Conservation (phyloP, 1,140 invertebrate species). For the Diabrotica virgifera region DNA sequence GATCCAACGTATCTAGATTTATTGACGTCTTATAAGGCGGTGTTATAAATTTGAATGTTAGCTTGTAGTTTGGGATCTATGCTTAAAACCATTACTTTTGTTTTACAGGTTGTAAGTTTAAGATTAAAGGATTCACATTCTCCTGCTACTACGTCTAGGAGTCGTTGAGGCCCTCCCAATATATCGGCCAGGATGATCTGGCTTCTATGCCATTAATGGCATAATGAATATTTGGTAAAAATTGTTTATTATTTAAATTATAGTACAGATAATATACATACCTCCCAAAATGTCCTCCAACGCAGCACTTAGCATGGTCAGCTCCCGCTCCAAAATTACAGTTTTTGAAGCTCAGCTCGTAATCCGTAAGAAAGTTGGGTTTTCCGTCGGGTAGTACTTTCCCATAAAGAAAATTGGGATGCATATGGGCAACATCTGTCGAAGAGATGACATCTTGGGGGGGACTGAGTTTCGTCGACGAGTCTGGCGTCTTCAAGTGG, state of each 20-base stretch:
- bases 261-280: slow-evolving; percentile 5
- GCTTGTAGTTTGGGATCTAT: no score
- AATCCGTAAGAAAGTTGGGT: slow-evolving; percentile 42
- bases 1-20: no score
- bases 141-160: no score
- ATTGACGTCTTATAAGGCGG: no score
- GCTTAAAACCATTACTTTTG: no score
- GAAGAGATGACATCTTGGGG: neutral
- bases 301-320: slow-evolving; percentile 41
- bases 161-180: no score
- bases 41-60: no score
- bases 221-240: no score
- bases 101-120: no score
- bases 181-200: no score
- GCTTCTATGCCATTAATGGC: no score
- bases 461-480: slow-evolving; percentile 3
- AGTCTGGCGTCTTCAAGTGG: slow-evolving; percentile 19
- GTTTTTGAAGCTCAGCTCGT: slow-evolving; percentile 41
- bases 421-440: slow-evolving; percentile 32
- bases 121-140: no score
- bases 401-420: slow-evolving; percentile 40
- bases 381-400: slow-evolving; percentile 39
- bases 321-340: slow-evolving; percentile 33
- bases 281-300: slow-evolving; percentile 36
- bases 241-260: neutral